Evolutionary conservation across 2,888 invertebrate species (phyloP), one percentile per base, ranked within the genome.

Genomic region (Dicyrtomina minuta): DNA sequence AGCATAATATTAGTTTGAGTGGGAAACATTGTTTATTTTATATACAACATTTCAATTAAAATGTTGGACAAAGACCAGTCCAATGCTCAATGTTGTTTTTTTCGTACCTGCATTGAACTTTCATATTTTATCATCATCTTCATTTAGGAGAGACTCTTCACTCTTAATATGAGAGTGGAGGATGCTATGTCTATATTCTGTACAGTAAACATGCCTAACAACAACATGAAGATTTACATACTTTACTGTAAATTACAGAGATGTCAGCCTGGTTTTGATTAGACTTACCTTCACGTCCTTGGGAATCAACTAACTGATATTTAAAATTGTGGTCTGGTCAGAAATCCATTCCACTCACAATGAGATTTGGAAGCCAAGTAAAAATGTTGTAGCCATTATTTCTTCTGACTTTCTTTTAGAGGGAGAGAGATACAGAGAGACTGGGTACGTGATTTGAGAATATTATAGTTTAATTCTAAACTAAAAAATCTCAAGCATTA

Each of bases 261-360:
- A 33, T 33, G 33, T 33, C 33, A 33, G 33, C 33, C 33, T 33
- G 33, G 4, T 33, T 33, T 33, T 33, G 33, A 33, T 33, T 33
- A 33, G 33, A 33, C 33, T 53, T 53, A 53, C 26, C 60, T 60
- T 60, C 60, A 60, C 44, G 60, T 60, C 43, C 60, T 60, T 60
- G 60, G 44, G 41, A 43, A 60, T 60, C 44, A 43, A 22, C 44
- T 43, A 20, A 41, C 41, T 59, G 60, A 43, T 41, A 44, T 55
- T 55, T 22, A 15, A 26, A 55, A n/a, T 24, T 33, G 33, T 33
- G 33, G 33, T 33, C 33, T 33, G 33, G 33, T 33, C 33, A 33
- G 33, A 33, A 33, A 33, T 8, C 8, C 33, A 33, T 3, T 33
- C 33, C 33, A 33, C 33, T 33, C 33, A 33, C 33, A 5, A 8